phyloP scores from a whole-genome alignment of 2,113 vertebrate genomes.

The Salvelinus alpinus region DNA sequence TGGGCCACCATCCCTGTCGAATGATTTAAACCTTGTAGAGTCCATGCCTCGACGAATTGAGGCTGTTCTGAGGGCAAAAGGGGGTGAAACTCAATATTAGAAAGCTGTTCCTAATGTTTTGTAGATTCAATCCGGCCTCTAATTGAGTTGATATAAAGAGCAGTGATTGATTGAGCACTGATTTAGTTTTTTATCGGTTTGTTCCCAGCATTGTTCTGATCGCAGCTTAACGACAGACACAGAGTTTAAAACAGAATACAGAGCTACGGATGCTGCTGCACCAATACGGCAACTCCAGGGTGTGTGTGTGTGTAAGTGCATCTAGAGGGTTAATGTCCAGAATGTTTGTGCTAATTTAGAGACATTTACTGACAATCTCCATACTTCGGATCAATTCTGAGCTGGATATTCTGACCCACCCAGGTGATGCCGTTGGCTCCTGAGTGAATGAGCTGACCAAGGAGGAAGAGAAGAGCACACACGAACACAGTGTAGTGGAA shows the following conservation, averaged over 20 bases:
- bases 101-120: too few species aligned
- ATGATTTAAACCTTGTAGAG: too few species aligned
- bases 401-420: conserved; percentile 64
- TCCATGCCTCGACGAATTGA: too few species aligned
- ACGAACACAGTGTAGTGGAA: neutral
- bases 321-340: neutral
- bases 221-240: conserved; percentile 66
- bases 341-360: neutral
- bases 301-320: conserved; percentile 30
- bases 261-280: conserved; percentile 76
- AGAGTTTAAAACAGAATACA: conserved; percentile 69
- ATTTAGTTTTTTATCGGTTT: neutral
- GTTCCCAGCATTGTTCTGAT: conserved; percentile 69
- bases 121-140: too few species aligned
- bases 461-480: neutral
- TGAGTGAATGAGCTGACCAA: neutral
- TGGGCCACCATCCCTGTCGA: too few species aligned
- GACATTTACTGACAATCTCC: neutral
- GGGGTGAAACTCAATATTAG: too few species aligned
- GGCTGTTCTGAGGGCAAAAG: too few species aligned
- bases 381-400: conserved; percentile 55
- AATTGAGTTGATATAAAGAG: neutral
- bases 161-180: neutral
- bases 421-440: conserved; percentile 49
- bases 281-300: conserved; percentile 69